phyloP scores from a whole-genome alignment of 2,797 vertebrate species.

The Zenarchopterus dispar region DNA sequence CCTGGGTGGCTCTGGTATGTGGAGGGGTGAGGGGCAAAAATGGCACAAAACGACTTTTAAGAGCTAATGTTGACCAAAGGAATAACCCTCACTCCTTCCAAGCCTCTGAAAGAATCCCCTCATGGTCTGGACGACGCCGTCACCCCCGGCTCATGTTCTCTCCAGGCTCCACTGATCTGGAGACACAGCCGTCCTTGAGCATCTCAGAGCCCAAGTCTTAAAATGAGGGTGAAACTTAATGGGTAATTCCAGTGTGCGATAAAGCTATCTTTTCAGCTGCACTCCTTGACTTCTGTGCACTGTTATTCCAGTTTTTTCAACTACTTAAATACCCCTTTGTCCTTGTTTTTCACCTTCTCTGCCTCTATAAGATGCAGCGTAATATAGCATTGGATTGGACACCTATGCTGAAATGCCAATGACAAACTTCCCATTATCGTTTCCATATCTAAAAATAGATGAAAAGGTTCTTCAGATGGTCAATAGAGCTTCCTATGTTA shows the following conservation, averaged over 20 bases:
- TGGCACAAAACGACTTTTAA: slow-evolving; percentile 73
- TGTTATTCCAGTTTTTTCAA: slow-evolving; percentile 24
- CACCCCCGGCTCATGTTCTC: slow-evolving; percentile 46
- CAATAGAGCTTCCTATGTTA: slow-evolving; percentile 52
- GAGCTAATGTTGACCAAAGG: slow-evolving; percentile 76
- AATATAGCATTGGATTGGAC: slow-evolving; percentile 1
- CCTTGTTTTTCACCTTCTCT: slow-evolving; percentile 4
- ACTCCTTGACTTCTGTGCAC: slow-evolving; percentile 30
- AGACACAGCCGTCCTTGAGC: slow-evolving; percentile 70
- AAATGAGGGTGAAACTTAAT: slow-evolving; percentile 46
- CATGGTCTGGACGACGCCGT: slow-evolving; percentile 54
- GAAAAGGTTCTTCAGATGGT: slow-evolving; percentile 45
- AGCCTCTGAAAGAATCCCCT: slow-evolving; percentile 76
- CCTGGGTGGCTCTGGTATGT: slow-evolving; percentile 45
- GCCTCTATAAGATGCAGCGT: slow-evolving; percentile 16
- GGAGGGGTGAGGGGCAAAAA: slow-evolving; percentile 26
- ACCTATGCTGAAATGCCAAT: background rate
- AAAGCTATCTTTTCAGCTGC: slow-evolving; percentile 38
- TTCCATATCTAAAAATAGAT: slow-evolving; percentile 55
- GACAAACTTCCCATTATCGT: slow-evolving; percentile 21
- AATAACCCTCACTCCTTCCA: slow-evolving; percentile 59
- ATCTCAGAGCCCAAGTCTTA: slow-evolving; percentile 49
- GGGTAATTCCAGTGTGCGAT: slow-evolving; percentile 51
- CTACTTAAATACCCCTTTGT: slow-evolving; percentile 19
- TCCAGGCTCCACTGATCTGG: slow-evolving; percentile 47